These are phyloP conservation scores for Notothenia rossii DNA, from an alignment of 2,113 vertebrate genomes.

Conservation along the genomic window DNA sequence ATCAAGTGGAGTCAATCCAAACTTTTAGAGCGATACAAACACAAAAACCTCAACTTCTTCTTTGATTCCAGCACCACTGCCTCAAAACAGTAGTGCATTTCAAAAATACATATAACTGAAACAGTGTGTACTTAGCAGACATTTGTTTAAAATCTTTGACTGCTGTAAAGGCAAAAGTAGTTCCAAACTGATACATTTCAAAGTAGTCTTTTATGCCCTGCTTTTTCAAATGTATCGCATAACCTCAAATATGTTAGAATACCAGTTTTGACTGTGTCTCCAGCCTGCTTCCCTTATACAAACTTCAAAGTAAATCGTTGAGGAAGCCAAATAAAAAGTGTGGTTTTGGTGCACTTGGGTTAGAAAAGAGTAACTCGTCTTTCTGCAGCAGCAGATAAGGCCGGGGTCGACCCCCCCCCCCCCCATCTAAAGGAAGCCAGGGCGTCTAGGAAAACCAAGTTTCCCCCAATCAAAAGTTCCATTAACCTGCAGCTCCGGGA, in stretches of 20 bases:
- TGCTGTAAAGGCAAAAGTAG: too few species aligned
- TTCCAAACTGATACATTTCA: too few species aligned
- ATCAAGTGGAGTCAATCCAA: too few species aligned
- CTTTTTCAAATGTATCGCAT: too few species aligned
- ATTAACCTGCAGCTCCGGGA: constrained; percentile 79
- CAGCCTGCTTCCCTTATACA: background rate
- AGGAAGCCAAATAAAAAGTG: background rate
- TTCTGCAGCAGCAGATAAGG: constrained; percentile 71
- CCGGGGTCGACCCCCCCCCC: constrained; percentile 35
- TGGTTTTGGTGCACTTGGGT: constrained; percentile 4
- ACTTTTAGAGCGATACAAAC: too few species aligned
- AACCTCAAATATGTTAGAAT: background rate
- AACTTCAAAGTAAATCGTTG: background rate
- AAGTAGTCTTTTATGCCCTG: too few species aligned
- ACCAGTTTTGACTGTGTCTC: background rate
- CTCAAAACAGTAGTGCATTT: too few species aligned
- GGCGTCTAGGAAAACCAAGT: constrained; percentile 52
- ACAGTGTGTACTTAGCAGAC: too few species aligned
- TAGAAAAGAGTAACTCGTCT: constrained; percentile 24
- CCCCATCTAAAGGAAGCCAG: constrained; percentile 33
- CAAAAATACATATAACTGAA: too few species aligned
- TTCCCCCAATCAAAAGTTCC: constrained; percentile 80
- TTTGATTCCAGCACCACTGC: too few species aligned
- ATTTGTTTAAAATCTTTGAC: too few species aligned
- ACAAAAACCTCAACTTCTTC: too few species aligned